Percentiles rank a stretch among this genome's conserved stretches.
phyloP scores from a whole-genome alignment of 2,888 invertebrate genomes.

The Stenichneumon culpator region DNA sequence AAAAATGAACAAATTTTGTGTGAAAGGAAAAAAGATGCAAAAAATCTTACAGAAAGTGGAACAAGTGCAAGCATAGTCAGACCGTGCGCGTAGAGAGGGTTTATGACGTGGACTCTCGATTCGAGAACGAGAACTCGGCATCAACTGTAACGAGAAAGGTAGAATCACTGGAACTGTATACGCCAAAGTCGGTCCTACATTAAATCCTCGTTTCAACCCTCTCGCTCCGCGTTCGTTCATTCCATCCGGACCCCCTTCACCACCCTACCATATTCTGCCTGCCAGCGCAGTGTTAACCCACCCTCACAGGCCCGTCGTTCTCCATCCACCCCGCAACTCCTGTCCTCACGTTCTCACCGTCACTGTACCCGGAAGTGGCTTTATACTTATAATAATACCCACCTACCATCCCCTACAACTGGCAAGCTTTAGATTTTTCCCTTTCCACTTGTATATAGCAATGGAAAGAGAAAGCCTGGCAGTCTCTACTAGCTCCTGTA shows the following conservation, averaged over 20 bases:
- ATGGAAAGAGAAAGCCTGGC: slow-evolving; percentile 54
- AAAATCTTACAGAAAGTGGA: neutral
- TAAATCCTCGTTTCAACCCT: slow-evolving; percentile 61
- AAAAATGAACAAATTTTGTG: neutral
- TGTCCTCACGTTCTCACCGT: slow-evolving; percentile 52
- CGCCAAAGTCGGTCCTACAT: slow-evolving; percentile 62
- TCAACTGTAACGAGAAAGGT: slow-evolving; percentile 36
- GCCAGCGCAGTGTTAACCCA: slow-evolving; percentile 52
- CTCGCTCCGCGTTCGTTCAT: slow-evolving; percentile 39
- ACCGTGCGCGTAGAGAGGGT: slow-evolving; percentile 8
- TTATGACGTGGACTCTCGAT: slow-evolving; percentile 29
- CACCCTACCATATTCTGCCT: slow-evolving; percentile 44
- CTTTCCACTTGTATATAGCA: slow-evolving; percentile 30
- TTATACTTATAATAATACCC: slow-evolving; percentile 74
- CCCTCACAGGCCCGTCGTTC: slow-evolving; percentile 11
- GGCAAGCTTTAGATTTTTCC: slow-evolving; percentile 30
- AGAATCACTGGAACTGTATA: slow-evolving; percentile 42
- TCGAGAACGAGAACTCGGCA: slow-evolving; percentile 39
- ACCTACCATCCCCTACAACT: slow-evolving; percentile 34
- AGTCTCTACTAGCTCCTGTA: slow-evolving; percentile 37
- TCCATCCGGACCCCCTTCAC: slow-evolving; percentile 34
- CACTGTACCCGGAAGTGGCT: slow-evolving; percentile 70
- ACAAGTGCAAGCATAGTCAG: slow-evolving; percentile 2
- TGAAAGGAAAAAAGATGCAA: neutral
- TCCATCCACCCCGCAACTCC: slow-evolving; percentile 38